These are phyloP conservation scores for Symphodus melops DNA, from an alignment of 2,113 vertebrate genomes.

Conservation along the genomic window DNA sequence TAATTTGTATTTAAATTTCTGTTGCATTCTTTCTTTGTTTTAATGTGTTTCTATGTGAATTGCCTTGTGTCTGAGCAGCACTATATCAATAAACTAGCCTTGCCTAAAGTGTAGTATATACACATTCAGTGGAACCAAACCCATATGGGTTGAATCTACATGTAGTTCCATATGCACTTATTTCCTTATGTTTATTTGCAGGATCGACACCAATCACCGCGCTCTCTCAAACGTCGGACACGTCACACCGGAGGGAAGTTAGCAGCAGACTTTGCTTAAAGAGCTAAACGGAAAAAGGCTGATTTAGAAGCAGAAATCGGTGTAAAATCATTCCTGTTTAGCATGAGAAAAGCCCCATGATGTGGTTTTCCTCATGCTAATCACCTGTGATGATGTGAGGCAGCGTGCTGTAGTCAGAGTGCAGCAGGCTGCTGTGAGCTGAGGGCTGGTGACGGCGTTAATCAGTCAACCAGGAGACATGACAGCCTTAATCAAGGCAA, in stretches of 20 bases:
- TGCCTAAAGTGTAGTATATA: too few relatives aligned
- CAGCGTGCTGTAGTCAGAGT: conserved; percentile 7
- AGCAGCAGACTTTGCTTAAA: not conserved
- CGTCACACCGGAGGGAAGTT: not conserved
- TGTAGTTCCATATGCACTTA: too few relatives aligned
- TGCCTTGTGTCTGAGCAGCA: too few relatives aligned
- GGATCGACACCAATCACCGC: too few relatives aligned
- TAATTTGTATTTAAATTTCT: too few relatives aligned
- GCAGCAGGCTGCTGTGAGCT: conserved; percentile 29
- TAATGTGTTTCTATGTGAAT: too few relatives aligned
- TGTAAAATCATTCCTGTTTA: conserved; percentile 31
- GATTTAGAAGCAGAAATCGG: conserved; percentile 1
- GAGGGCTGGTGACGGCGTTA: conserved; percentile 55
- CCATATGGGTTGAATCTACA: too few relatives aligned
- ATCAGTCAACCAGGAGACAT: conserved; percentile 67
- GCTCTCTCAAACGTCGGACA: too few relatives aligned
- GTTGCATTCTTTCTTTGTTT: too few relatives aligned
- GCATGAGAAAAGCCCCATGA: conserved; percentile 51
- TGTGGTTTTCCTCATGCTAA: conserved; percentile 41
- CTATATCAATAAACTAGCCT: too few relatives aligned
- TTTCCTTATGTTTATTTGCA: too few relatives aligned
- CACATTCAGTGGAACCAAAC: too few relatives aligned
- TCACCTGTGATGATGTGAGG: conserved; percentile 37
- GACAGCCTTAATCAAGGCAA: conserved; percentile 69
- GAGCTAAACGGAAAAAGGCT: not conserved